Evolutionary conservation across 2,113 vertebrate genomes (phyloP).

Genomic region (Diadophis punctatus): DNA sequence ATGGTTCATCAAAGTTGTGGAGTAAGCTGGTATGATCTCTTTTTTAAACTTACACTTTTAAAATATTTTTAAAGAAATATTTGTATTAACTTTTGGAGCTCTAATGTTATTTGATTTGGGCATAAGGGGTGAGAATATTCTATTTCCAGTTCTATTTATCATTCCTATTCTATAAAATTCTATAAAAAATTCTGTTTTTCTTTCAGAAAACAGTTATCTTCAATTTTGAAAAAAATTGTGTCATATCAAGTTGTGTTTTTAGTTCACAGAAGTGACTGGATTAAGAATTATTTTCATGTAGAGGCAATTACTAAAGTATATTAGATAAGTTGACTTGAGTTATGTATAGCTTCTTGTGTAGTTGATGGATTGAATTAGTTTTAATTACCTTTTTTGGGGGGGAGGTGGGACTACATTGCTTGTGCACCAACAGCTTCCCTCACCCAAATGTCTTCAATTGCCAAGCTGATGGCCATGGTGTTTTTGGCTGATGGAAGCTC

Average conservation of each 20-base stretch:
- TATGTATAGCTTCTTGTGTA: neutral
- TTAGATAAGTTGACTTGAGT: neutral
- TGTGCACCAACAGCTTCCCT: neutral
- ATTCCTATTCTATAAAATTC: neutral
- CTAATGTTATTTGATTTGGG: neutral
- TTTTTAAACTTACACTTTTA: neutral
- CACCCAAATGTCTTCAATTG: no score
- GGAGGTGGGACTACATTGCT: neutral
- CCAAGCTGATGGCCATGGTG: neutral
- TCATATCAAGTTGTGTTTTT: neutral
- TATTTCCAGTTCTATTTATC: constrained; percentile 12
- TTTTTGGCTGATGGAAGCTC: neutral
- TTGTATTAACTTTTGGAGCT: neutral
- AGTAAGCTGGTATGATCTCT: constrained; percentile 79
- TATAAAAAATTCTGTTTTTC: no score
- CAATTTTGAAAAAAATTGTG: neutral
- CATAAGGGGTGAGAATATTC: neutral
- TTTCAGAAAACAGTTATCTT: neutral
- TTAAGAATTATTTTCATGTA: neutral
- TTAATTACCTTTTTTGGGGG: neutral
- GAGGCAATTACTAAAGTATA: neutral
- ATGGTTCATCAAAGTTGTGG: constrained; percentile 97
- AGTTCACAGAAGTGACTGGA: neutral
- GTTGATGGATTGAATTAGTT: neutral
- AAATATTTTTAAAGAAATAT: neutral